A percentile compares a stretch with the other conserved stretches of the same genome.
These are phyloP conservation scores for Tauraco hartlaubi DNA, from an alignment of 2,797 vertebrate genomes.

Conservation along the genomic window DNA sequence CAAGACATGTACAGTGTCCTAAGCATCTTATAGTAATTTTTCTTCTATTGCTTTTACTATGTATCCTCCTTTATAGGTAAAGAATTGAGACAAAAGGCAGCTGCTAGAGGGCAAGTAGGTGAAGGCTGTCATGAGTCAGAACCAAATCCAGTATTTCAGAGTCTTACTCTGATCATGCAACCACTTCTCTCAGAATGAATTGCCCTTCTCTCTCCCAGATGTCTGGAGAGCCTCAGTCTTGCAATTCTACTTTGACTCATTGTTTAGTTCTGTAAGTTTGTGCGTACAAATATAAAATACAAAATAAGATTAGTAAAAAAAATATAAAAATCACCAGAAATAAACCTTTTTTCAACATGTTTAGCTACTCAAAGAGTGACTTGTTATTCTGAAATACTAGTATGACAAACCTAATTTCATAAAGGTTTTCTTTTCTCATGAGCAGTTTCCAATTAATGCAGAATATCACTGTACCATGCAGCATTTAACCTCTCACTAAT, in stretches of 20 bases:
- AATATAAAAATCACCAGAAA: not conserved
- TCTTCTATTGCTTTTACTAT: not conserved
- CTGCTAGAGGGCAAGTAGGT: not conserved
- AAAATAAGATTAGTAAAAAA: not conserved
- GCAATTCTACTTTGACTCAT: not conserved
- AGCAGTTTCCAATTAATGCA: constrained; percentile 39
- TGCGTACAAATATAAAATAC: not conserved
- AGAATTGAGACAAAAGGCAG: not conserved
- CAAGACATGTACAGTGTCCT: not conserved
- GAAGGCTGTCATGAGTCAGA: not conserved
- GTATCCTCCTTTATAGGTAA: not conserved
- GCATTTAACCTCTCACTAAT: constrained; percentile 62
- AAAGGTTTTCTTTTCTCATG: not conserved
- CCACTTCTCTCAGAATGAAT: not conserved
- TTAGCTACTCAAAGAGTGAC: not conserved
- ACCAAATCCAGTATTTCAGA: not conserved
- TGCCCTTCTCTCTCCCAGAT: not conserved
- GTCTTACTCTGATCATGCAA: not conserved
- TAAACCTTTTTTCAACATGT: not conserved
- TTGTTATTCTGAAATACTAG: not conserved
- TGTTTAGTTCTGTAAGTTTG: not conserved
- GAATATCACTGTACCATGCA: not conserved
- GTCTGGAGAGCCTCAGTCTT: not conserved
- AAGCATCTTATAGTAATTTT: not conserved
- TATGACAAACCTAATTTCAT: not conserved